These are phyloP conservation scores for Elaphurus davidianus DNA, from an alignment of 2,113 vertebrate genomes.

Conservation along the genomic window DNA sequence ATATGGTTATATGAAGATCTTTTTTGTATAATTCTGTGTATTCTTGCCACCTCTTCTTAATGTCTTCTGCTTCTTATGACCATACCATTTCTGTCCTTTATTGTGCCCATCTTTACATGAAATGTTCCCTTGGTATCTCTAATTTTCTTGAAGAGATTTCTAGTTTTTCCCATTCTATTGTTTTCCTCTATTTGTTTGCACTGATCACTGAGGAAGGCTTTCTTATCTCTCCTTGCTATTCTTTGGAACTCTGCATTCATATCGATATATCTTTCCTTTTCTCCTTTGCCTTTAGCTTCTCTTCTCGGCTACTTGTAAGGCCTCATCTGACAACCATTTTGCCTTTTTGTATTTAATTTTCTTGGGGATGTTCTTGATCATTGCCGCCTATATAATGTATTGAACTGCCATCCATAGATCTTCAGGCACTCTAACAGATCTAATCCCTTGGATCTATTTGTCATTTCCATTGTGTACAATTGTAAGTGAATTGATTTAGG, in stretches of 20 bases:
- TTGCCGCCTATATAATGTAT: background rate
- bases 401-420: background rate
- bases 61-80: background rate
- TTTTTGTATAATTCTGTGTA: background rate
- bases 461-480: background rate
- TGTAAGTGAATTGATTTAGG: background rate
- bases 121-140: background rate
- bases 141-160: background rate
- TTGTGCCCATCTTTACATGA: background rate
- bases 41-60: background rate
- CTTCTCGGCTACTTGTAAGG: background rate
- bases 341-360: background rate
- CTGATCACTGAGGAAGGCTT: background rate
- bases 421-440: background rate
- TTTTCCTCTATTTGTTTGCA: background rate
- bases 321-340: background rate
- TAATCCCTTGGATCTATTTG: background rate
- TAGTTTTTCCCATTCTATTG: background rate
- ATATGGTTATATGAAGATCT: background rate
- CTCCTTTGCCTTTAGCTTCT: background rate
- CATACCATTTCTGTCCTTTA: background rate
- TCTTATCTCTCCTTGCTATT: background rate
- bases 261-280: background rate
- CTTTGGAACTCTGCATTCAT: background rate
- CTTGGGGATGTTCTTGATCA: background rate